These are phyloP conservation scores for Gallirallus australis DNA, from an alignment of 2,797 vertebrate species.

Conservation along the genomic window DNA sequence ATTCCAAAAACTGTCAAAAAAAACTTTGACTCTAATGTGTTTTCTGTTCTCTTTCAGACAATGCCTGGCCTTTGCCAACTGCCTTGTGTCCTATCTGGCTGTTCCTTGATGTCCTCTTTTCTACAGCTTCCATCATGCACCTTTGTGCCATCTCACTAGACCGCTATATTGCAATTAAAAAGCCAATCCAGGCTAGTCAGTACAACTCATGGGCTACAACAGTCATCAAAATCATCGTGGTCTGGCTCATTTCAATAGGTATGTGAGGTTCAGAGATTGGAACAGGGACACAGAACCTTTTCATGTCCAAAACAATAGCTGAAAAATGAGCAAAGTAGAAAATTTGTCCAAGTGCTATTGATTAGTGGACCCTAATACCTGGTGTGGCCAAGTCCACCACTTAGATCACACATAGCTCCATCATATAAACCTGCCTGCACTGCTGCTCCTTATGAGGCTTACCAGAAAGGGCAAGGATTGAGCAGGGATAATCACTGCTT, in stretches of 20 bases:
- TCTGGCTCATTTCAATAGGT: constrained; percentile 98
- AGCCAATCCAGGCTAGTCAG: constrained; percentile 96
- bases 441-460: not conserved
- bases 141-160: constrained; percentile 98
- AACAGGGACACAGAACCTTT: not conserved
- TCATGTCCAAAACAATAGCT: not conserved
- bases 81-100: constrained; percentile 95
- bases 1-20: not conserved
- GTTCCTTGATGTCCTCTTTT: constrained; percentile 97
- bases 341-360: not conserved
- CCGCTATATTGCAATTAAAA: constrained; percentile 97
- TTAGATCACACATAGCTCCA: not conserved
- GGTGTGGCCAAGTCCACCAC: not conserved
- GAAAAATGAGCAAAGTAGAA: not conserved
- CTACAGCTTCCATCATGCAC: constrained; percentile 98
- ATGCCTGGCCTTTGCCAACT: constrained; percentile 91
- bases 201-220: constrained; percentile 94
- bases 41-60: constrained; percentile 83
- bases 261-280: constrained; percentile 53
- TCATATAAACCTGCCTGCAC: not conserved
- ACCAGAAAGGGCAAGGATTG: not conserved
- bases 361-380: not conserved
- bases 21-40: not conserved
- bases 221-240: constrained; percentile 91
- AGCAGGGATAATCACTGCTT: not conserved